Evolutionary conservation across 1,140 invertebrate species (phyloP).

Genomic region (Psilanteris sp.): DNA sequence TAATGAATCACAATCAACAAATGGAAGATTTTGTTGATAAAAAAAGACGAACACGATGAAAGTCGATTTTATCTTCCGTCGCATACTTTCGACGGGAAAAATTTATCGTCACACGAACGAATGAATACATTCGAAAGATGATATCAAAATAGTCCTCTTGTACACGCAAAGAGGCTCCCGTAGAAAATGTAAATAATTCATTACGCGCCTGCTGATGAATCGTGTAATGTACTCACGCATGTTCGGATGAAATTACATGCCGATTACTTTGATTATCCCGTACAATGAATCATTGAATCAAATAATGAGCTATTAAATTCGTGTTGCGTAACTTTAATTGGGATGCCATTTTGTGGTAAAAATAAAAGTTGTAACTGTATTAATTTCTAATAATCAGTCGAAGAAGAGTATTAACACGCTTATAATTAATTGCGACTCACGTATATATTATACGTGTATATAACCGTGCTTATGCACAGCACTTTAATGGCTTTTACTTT

Average conservation of each 20-base stretch:
- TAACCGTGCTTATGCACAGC: too few relatives aligned
- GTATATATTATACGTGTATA: too few relatives aligned
- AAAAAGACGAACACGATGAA: conserved; percentile 36
- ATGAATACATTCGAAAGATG: conserved; percentile 53
- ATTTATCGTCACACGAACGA: conserved; percentile 42
- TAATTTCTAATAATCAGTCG: too few relatives aligned
- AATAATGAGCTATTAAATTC: conserved; percentile 32
- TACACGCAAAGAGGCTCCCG: conserved; percentile 45
- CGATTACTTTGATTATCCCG: conserved; percentile 52
- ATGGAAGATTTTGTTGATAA: conserved; percentile 31
- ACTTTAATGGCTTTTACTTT: too few relatives aligned
- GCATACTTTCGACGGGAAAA: conserved; percentile 56
- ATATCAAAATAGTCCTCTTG: conserved; percentile 65
- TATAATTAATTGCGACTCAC: too few relatives aligned
- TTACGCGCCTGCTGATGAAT: conserved; percentile 66
- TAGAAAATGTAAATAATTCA: conserved; percentile 69
- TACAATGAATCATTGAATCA: conserved; percentile 27
- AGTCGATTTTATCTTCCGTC: conserved; percentile 61
- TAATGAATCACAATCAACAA: conserved; percentile 24
- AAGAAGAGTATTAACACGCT: too few relatives aligned
- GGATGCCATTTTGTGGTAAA: too few relatives aligned
- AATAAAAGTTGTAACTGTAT: too few relatives aligned
- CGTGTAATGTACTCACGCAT: conserved; percentile 63
- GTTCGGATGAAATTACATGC: conserved; percentile 52
- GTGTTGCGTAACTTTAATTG: conserved; percentile 18